Conservation (phyloP, 2,888 invertebrate species). For the Agrochola circellaris region DNA sequence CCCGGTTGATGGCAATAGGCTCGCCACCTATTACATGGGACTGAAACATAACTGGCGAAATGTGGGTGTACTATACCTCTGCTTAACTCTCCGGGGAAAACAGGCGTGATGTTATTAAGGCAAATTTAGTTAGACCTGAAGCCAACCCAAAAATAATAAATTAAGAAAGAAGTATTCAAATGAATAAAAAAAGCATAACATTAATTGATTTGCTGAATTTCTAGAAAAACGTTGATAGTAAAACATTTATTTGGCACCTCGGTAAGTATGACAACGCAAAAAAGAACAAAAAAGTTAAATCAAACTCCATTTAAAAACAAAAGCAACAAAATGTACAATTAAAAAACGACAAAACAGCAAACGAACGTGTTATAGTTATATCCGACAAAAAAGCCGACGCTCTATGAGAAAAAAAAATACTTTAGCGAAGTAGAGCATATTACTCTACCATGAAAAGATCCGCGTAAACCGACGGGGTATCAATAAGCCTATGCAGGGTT, state of each 20-base stretch:
- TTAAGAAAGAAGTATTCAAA: too few species aligned
- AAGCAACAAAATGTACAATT: neutral
- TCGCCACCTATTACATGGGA: neutral
- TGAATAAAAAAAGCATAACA: neutral
- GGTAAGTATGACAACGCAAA: neutral
- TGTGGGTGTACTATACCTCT: neutral
- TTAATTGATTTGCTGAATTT: neutral
- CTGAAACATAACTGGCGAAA: neutral
- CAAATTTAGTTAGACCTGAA: neutral
- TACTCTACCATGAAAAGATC: conserved; percentile 1
- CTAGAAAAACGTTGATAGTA: neutral
- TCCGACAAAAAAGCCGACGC: neutral
- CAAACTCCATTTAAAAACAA: neutral
- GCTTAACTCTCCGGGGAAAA: neutral
- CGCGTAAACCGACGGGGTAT: conserved; percentile 35
- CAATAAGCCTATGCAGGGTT: conserved; percentile 46
- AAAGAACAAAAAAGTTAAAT: neutral
- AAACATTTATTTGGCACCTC: neutral
- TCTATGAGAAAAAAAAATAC: neutral
- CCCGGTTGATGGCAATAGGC: neutral
- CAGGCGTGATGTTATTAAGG: neutral
- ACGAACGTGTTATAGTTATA: neutral
- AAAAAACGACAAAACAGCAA: neutral
- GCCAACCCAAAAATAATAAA: neutral
- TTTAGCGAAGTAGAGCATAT: conserved; percentile 38